A percentile compares a stretch with the other conserved stretches of the same genome.
These are phyloP conservation scores for Buphagus erythrorhynchus DNA, from an alignment of 2,797 vertebrate species.

Conservation along the genomic window DNA sequence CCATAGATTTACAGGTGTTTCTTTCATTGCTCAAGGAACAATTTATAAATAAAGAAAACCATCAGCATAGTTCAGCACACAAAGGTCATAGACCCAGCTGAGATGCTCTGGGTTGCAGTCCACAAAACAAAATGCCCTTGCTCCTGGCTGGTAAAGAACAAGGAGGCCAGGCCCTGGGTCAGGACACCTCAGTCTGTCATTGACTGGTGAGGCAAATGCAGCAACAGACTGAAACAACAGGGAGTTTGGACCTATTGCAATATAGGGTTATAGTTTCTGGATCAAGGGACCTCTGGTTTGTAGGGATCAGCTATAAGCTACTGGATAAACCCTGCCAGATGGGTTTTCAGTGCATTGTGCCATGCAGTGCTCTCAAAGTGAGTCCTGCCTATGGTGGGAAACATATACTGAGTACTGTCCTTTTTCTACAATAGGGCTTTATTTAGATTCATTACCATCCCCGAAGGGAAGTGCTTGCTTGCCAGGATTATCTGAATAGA, in stretches of 20 bases:
- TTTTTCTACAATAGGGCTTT: not conserved
- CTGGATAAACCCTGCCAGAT: not conserved
- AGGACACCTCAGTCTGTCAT: not conserved
- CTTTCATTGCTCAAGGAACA: not conserved
- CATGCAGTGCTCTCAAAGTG: not conserved
- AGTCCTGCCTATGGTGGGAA: not conserved
- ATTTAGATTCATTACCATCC: not conserved
- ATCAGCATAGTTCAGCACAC: not conserved
- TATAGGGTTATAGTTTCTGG: not conserved
- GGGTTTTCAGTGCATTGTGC: not conserved
- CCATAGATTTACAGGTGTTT: not conserved
- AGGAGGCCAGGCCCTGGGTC: not conserved
- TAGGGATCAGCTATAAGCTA: not conserved
- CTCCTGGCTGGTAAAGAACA: not conserved
- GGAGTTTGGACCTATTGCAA: not conserved
- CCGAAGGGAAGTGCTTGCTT: not conserved
- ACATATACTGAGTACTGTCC: not conserved
- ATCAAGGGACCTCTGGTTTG: not conserved
- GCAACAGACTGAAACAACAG: not conserved
- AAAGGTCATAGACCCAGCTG: not conserved
- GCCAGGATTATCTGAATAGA: not conserved
- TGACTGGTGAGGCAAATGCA: not conserved
- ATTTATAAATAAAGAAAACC: not conserved
- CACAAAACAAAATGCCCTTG: not conserved
- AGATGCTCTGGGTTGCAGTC: not conserved